A percentile compares a stretch with the other conserved stretches of the same genome.
phyloP scores from a whole-genome alignment of 2,888 invertebrate species.

The Tenodera sinensis region DNA sequence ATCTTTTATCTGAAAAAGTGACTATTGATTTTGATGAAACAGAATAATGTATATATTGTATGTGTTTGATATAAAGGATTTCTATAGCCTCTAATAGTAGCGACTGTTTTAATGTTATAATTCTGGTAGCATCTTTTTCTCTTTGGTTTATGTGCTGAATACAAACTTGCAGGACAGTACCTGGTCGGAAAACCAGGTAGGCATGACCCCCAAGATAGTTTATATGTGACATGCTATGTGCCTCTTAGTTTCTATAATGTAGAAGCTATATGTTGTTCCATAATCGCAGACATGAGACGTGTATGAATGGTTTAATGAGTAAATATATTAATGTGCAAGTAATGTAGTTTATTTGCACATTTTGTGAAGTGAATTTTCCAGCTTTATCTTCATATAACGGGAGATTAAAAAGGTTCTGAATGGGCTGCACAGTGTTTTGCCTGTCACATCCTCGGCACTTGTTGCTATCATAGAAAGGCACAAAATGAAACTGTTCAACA shows the following conservation, averaged over 20 bases:
- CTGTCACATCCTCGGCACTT: too few relatives aligned
- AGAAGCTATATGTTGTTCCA: not conserved
- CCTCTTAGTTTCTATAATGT: not conserved
- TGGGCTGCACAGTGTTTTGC: too few relatives aligned
- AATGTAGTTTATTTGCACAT: not conserved
- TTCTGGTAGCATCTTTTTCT: not conserved
- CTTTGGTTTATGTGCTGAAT: constrained; percentile 21
- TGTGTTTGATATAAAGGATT: not conserved
- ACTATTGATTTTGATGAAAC: too few relatives aligned
- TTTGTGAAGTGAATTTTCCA: too few relatives aligned
- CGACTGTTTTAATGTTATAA: not conserved
- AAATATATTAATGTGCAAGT: too few relatives aligned
- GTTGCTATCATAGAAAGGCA: too few relatives aligned
- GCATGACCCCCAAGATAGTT: not conserved
- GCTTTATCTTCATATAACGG: too few relatives aligned
- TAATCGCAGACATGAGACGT: not conserved
- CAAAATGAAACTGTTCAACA: too few relatives aligned
- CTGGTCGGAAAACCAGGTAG: constrained; percentile 29
- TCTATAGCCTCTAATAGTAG: not conserved
- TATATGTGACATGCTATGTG: not conserved
- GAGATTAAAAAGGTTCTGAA: too few relatives aligned
- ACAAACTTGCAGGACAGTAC: constrained; percentile 24
- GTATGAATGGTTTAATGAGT: not conserved
- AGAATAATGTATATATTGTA: not conserved
- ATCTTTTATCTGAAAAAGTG: too few relatives aligned